A percentile compares a stretch with the other conserved stretches of the same genome.
Conservation (phyloP, 2,797 vertebrate species). For the Silurus aristotelis region DNA sequence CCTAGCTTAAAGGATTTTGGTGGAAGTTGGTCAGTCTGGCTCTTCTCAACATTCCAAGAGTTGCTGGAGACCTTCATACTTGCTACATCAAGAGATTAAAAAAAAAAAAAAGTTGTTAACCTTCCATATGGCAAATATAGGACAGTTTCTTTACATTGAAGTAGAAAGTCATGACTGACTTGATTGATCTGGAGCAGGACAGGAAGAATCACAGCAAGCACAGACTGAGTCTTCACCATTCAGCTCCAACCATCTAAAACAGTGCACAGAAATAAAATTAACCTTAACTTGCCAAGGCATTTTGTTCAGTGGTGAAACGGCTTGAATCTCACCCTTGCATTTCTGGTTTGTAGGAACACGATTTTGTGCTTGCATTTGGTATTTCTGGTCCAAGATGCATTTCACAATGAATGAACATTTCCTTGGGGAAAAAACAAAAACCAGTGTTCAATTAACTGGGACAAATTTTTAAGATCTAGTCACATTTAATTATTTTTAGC, state of each 20-base stretch:
- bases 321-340: conserved; percentile 55
- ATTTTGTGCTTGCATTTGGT: conserved; percentile 59
- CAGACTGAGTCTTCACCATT: conserved; percentile 59
- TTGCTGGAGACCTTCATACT: conserved; percentile 51
- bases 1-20: background rate
- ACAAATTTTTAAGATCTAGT: background rate
- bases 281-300: background rate
- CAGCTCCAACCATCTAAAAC: conserved; percentile 71
- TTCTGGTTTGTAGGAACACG: conserved; percentile 63
- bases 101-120: background rate
- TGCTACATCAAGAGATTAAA: background rate
- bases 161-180: conserved; percentile 41
- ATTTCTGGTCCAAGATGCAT: conserved; percentile 41
- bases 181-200: conserved; percentile 21
- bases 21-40: background rate
- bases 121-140: background rate
- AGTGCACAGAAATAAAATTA: background rate
- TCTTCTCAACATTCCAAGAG: conserved; percentile 54
- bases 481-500: background rate
- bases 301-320: background rate
- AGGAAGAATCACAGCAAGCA: conserved; percentile 65
- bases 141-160: too few relatives aligned
- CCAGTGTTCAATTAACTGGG: too few relatives aligned
- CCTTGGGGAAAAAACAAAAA: conserved; percentile 45
- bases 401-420: conserved; percentile 71